Base-by-base conservation (phyloP, 1,140 invertebrate genomes). In the Aphaenogaster rudis region DNA sequence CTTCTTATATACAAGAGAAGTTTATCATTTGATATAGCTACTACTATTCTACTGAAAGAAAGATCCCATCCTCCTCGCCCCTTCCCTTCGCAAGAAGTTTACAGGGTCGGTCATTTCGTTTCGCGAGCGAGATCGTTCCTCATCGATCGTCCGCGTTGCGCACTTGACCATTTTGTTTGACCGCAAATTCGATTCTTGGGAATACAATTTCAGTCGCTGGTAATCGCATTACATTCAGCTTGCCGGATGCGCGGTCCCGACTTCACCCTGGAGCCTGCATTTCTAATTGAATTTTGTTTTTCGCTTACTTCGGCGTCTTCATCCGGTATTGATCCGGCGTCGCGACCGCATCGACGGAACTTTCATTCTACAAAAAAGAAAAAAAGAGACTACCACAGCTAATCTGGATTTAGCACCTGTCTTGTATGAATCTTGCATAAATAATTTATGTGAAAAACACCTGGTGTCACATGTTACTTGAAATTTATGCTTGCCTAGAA, bases 141-240 rank as follows among this genome's bases (percentile, higher is more conserved):
- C 80, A 50, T 84, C 69, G 80, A 76, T 74, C 80, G 79, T 33
- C 6, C 64, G 54, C 42, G 45, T 17, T 39, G 80, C 54, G 54
- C 69, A 63, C 80, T 86, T 79, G 87, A 87, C 89, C 89, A 89
- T 91, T 93, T 89, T 92, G 88, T 91, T 82, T 88, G 76, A 69
- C 88, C 89, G 89, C 90, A 94, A 93, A 93, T 80, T 93, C 90
- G 89, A 93, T 93, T 93, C 87, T 84, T 74, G 89, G 71, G 86
- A 92, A 94, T 93, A 90, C 88, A 90, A 93, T 93, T 93, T 91
- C 89, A 92, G 89, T 86, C 86, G 71, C 36, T 78, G 78, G 88
- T 93, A 94, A 94, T 93, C 90, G 88, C 84, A 87, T 94, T 94
- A 93, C 88, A 61, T 80, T 77, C 85, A 67, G 61, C 85, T 90